Evolutionary conservation across 2,113 vertebrate species (phyloP), one percentile per base, ranked within the genome.

Genomic region (Hirundichthys speculiger): DNA sequence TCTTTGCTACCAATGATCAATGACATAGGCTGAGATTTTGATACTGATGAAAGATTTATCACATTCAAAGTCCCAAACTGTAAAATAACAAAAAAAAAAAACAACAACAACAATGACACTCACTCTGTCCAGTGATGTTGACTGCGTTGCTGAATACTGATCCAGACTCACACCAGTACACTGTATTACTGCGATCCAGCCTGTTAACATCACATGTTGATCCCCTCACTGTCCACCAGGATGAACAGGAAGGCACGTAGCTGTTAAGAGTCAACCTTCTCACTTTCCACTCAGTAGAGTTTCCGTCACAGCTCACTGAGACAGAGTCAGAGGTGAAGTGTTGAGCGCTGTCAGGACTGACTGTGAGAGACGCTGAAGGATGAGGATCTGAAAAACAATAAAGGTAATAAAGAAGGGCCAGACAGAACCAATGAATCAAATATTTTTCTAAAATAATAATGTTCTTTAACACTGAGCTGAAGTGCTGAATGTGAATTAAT

Each of bases 131-230:
- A 19, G 65, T 73, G 53, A 84, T 79, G 65, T 76, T 84, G 49
- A 86, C 70, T 9, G 79, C 63, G 2, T 69, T 79, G 69, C 84
- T 86, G 72, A 72, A 70, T 49, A 65, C 79, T 19, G 69, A 59
- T 54, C 12, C 57, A 51, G 75, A 81, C 61, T 76, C 80, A 59
- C 84, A 86, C 78, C 82, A 87, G 79, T 12, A 80, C 41, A 83
- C 73, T 19, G 14, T 13, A 27, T 12, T 13, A 0, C 1, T 2
- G 1, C 0, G 2, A 1, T 0, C 0, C 2, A 0, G 0, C 0
- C 0, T 4, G 0, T 21, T 7, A 1, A 55, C 34, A 2, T 1
- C 2, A 22, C 78, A 72, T 42, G 24, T 52, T 10, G 64, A 59
- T 65, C 55, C 61, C 22, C 5, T 65, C 46, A 30, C 55, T 46